Evolutionary conservation across 1,140 invertebrate species (phyloP).

Genomic region (Lerema accius): DNA sequence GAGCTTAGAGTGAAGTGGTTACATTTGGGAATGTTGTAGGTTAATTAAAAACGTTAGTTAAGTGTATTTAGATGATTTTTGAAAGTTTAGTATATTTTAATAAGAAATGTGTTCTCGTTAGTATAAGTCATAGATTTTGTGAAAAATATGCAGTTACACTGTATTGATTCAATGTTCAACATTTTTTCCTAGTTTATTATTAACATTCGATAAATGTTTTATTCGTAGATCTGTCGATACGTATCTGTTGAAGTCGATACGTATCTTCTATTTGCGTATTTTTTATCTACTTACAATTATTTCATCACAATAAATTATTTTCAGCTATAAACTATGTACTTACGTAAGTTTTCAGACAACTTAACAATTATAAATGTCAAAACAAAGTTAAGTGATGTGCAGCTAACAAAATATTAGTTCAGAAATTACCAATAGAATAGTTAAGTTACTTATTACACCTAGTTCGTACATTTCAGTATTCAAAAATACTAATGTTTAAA

Average conservation of each 20-base stretch:
- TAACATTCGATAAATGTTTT: not conserved
- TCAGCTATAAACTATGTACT: not conserved
- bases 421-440: no score
- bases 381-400: no score
- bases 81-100: conserved; percentile 34
- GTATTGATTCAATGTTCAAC: not conserved
- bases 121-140: conserved; percentile 42
- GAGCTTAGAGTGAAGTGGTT: conserved; percentile 50
- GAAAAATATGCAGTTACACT: conserved; percentile 26
- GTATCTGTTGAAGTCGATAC: not conserved
- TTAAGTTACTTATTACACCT: no score
- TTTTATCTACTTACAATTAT: not conserved
- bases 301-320: not conserved
- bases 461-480: no score
- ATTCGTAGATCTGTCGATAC: not conserved
- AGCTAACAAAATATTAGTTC: no score
- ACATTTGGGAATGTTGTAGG: conserved; percentile 31
- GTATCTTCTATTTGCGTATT: not conserved
- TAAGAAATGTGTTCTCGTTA: conserved; percentile 61
- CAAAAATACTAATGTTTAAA: no score
- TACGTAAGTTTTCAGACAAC: no score
- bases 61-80: conserved; percentile 38
- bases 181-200: not conserved
- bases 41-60: conserved; percentile 7
- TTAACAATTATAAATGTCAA: no score